Conservation (phyloP, 2,888 invertebrate species). For the Ligdia adustata region DNA sequence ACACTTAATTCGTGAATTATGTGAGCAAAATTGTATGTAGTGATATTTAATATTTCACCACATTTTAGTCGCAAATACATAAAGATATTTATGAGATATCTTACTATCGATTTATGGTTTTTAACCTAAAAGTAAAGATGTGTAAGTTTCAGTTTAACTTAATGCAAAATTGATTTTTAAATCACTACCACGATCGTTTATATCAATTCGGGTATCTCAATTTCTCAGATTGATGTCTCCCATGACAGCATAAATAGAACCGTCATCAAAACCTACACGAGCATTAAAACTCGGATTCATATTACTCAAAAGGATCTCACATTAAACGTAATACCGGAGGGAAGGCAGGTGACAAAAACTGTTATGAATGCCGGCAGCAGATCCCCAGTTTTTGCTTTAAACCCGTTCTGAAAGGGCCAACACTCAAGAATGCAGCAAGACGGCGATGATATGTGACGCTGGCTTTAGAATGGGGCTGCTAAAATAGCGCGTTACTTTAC, state of each 20-base stretch:
- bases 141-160: too few relatives aligned
- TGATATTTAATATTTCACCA: too few relatives aligned
- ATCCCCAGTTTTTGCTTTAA: constrained; percentile 63
- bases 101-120: too few relatives aligned
- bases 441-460: constrained; percentile 32
- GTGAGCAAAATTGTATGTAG: too few relatives aligned
- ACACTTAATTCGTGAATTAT: too few relatives aligned
- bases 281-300: constrained; percentile 45
- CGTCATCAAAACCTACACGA: constrained; percentile 14
- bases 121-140: too few relatives aligned
- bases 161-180: too few relatives aligned
- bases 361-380: constrained; percentile 66
- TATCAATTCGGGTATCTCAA: too few relatives aligned
- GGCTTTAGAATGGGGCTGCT: constrained; percentile 35
- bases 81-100: too few relatives aligned
- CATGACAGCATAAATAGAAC: constrained; percentile 4
- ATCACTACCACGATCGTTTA: too few relatives aligned
- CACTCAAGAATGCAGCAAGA: constrained; percentile 61
- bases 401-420: constrained; percentile 65
- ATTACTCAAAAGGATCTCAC: constrained; percentile 46
- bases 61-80: too few relatives aligned
- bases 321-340: constrained; percentile 57
- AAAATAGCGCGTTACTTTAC: constrained; percentile 30
- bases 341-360: constrained; percentile 72
- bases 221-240: constrained; percentile 3